These are phyloP conservation scores for Nannospalax galili DNA, from an alignment of 2,113 vertebrate genomes.

Conservation along the genomic window DNA sequence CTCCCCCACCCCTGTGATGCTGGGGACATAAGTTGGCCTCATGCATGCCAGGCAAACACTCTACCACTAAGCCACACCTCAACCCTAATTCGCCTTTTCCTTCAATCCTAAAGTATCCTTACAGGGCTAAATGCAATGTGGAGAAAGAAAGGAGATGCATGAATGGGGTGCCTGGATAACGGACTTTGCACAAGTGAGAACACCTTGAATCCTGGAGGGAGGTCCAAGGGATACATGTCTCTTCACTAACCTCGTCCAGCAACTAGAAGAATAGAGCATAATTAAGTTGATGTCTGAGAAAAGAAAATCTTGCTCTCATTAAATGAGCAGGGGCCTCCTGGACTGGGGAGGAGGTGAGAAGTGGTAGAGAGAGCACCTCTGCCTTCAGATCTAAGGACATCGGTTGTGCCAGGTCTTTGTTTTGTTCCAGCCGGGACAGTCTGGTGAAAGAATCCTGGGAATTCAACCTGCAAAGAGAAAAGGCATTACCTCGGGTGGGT, in stretches of 20 bases:
- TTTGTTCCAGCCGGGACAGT: constrained; percentile 52
- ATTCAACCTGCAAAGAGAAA: constrained; percentile 77
- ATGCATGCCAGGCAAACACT: neutral
- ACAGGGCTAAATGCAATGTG: neutral
- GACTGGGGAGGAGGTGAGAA: neutral
- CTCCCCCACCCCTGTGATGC: too few relatives aligned
- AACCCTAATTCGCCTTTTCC: neutral
- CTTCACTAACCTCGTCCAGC: neutral
- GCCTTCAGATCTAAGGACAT: neutral
- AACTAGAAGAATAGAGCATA: neutral
- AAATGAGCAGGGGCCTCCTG: neutral
- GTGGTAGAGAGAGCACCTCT: neutral
- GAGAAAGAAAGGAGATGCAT: neutral
- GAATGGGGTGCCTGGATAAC: neutral
- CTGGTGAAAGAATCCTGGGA: constrained; percentile 77
- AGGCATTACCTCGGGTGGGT: constrained; percentile 79
- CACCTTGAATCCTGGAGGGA: neutral
- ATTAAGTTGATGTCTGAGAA: neutral
- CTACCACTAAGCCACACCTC: neutral
- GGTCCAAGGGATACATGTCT: neutral
- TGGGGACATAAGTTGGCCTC: neutral
- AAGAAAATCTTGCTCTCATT: neutral
- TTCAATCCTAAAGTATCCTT: neutral
- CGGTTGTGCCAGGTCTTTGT: constrained; percentile 62
- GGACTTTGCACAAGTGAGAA: neutral